Percentiles rank a stretch among this genome's conserved stretches.
Conservation (phyloP, 2,888 invertebrate species). For the Amphipoea lucens region DNA sequence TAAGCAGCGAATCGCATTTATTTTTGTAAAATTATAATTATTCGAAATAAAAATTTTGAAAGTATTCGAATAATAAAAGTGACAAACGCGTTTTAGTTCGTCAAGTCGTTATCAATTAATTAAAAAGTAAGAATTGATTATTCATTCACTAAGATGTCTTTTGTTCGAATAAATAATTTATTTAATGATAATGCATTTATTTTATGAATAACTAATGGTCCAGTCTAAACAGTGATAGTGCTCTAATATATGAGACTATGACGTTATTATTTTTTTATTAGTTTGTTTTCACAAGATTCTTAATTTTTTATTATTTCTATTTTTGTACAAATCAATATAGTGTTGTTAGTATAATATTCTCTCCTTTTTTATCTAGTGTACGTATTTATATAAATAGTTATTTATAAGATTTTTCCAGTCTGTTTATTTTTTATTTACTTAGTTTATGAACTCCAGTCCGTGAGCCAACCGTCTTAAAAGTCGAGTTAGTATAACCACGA, state of each 20-base stretch:
- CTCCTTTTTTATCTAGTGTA: conserved; percentile 2
- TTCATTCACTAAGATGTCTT: conserved; percentile 23
- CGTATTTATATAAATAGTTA: neutral
- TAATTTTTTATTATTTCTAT: neutral
- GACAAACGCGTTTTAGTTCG: neutral
- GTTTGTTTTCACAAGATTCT: neutral
- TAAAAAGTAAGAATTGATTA: conserved; percentile 10
- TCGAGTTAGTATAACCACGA: conserved; percentile 24
- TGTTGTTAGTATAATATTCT: neutral
- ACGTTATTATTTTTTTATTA: conserved; percentile 20
- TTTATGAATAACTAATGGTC: conserved; percentile 23
- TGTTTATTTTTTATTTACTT: conserved; percentile 26
- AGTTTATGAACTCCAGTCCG: neutral
- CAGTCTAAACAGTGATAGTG: conserved; percentile 46
- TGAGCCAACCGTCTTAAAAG: conserved; percentile 6
- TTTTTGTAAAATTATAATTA: conserved; percentile 25
- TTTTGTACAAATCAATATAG: conserved; percentile 9
- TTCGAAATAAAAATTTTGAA: conserved; percentile 28
- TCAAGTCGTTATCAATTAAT: conserved; percentile 11
- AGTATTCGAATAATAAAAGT: conserved; percentile 21
- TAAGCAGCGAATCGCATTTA: neutral
- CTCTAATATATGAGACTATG: conserved; percentile 13
- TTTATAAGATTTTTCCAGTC: conserved; percentile 13
- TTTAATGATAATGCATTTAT: conserved; percentile 15
- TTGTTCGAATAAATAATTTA: conserved; percentile 36